A percentile compares a stretch with the other conserved stretches of the same genome.
Conservation (phyloP, 2,113 vertebrate genomes). For the Seriola rivoliana region DNA sequence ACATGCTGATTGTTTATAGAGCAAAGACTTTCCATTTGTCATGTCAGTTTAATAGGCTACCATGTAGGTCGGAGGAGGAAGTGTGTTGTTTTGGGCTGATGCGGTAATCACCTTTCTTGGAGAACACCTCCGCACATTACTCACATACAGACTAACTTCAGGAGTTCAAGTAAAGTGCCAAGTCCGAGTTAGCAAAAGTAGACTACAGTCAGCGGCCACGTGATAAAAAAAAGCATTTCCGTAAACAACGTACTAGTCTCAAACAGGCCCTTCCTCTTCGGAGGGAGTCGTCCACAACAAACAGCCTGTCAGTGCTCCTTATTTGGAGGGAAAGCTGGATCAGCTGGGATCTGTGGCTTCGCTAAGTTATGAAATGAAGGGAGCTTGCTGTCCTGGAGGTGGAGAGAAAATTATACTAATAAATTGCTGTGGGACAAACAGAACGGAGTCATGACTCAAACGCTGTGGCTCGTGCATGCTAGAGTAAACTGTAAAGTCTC, state of each 20-base stretch:
- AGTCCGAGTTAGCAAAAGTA: conserved; percentile 30
- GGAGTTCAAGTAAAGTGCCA: conserved; percentile 27
- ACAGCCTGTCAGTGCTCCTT: conserved; percentile 1
- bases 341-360: conserved; percentile 20
- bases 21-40: conserved; percentile 60
- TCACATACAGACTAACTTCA: conserved; percentile 21
- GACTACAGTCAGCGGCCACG: background rate
- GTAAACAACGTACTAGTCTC: conserved; percentile 19
- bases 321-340: conserved; percentile 26
- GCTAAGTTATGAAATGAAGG: conserved; percentile 55
- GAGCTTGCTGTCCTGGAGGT: conserved; percentile 55
- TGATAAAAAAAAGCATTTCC: conserved; percentile 39
- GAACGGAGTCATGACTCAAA: conserved; percentile 35
- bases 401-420: conserved; percentile 65
- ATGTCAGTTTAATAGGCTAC: conserved; percentile 63
- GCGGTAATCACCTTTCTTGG: conserved; percentile 45
- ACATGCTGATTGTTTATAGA: conserved; percentile 66
- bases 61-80: conserved; percentile 52
- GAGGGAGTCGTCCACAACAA: conserved; percentile 10
- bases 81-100: conserved; percentile 43
- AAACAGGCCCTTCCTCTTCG: background rate
- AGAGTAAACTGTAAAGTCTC: conserved; percentile 48
- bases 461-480: conserved; percentile 1
- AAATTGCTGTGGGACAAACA: conserved; percentile 67
- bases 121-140: conserved; percentile 42